A percentile compares a stretch with the other conserved stretches of the same genome.
phyloP scores from a whole-genome alignment of 1,140 invertebrate genomes.

The Drosophila willistoni region DNA sequence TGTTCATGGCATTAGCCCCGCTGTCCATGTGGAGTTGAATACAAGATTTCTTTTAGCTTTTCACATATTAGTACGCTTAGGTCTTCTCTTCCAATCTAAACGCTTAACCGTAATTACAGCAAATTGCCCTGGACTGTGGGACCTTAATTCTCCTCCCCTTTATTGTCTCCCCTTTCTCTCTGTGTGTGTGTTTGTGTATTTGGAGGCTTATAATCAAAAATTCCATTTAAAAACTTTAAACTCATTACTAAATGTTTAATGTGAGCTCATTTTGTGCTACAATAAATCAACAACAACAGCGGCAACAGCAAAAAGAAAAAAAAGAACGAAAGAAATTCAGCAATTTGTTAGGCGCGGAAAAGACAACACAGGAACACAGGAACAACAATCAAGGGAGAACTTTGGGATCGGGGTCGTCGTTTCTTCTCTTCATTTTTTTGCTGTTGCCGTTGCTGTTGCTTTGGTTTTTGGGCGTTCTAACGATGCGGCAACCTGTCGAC shows the following conservation, averaged over 20 bases:
- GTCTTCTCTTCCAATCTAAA: not conserved
- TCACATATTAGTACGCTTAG: not conserved
- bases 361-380: constrained; percentile 29
- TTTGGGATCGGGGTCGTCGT: constrained; percentile 23
- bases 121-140: constrained; percentile 43
- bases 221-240: constrained; percentile 80
- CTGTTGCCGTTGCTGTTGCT: not conserved
- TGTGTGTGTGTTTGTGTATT: constrained; percentile 6
- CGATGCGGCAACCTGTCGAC: constrained; percentile 78
- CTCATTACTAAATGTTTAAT: constrained; percentile 81
- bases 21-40: constrained; percentile 1
- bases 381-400: constrained; percentile 40
- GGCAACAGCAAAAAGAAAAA: constrained; percentile 3
- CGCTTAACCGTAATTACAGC: constrained; percentile 11
- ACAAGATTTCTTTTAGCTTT: not conserved
- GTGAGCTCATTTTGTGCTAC: constrained; percentile 59
- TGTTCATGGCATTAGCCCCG: not conserved
- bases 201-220: constrained; percentile 67
- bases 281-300: constrained; percentile 51
- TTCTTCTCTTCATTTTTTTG: constrained; percentile 1
- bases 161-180: not conserved
- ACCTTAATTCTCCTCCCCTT: not conserved
- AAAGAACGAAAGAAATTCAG: constrained; percentile 55
- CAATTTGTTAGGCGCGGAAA: constrained; percentile 72
- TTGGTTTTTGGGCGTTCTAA: constrained; percentile 43